Conservation (phyloP, 2,888 invertebrate species). For the Melolontha melolontha region DNA sequence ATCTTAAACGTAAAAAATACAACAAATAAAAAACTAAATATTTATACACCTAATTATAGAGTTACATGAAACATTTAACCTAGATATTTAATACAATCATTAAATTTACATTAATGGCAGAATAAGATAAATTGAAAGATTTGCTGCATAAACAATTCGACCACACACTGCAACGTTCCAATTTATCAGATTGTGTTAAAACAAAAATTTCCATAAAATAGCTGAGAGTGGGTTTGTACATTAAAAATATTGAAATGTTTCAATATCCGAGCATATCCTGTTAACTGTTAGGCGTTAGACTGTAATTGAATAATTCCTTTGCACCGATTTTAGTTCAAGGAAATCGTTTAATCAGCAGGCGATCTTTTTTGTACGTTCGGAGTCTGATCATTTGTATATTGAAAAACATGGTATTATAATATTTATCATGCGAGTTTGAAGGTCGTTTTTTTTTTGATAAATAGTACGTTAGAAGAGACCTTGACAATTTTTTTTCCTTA, state of each 20-base stretch:
- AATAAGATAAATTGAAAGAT: too few relatives aligned
- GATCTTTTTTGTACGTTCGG: slow-evolving; percentile 16
- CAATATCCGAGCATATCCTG: slow-evolving; percentile 7
- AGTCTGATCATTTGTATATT: slow-evolving; percentile 22
- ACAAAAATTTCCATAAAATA: background rate
- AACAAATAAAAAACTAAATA: too few relatives aligned
- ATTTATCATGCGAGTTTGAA: slow-evolving; percentile 29
- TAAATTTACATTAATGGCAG: too few relatives aligned
- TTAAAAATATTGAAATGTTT: background rate
- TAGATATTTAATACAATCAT: too few relatives aligned
- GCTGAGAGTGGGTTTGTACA: background rate
- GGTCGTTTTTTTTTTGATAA: slow-evolving; percentile 29
- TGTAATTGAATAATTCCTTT: slow-evolving; percentile 12
- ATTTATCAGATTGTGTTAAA: too few relatives aligned
- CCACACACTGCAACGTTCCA: too few relatives aligned
- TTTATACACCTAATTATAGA: too few relatives aligned
- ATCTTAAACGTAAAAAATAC: too few relatives aligned
- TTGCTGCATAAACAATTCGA: too few relatives aligned
- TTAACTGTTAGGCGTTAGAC: slow-evolving; percentile 22
- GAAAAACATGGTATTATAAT: slow-evolving; percentile 27
- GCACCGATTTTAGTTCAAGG: slow-evolving; percentile 27
- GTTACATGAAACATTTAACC: too few relatives aligned
- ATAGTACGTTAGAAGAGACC: slow-evolving; percentile 15
- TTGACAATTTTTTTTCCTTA: slow-evolving; percentile 22
- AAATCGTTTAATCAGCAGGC: slow-evolving; percentile 14